Base-by-base conservation (phyloP, 2,888 invertebrate species). In the Graphium colonna region DNA sequence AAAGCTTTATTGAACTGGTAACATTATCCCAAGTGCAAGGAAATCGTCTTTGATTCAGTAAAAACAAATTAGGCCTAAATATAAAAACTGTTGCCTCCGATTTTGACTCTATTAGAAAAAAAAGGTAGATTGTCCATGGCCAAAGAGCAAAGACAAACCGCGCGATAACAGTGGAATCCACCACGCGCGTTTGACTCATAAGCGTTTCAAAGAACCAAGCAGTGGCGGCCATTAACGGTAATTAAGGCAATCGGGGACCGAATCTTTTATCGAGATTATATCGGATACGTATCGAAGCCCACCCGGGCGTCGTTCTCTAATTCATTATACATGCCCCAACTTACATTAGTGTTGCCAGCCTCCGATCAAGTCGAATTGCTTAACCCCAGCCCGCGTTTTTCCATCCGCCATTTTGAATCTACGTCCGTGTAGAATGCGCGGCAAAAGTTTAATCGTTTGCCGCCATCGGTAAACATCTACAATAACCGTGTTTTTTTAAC, bases 151-250 rank as follows among this genome's bases (percentile, higher is more conserved):
- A 21, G 52, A 48, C 52, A 48, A 52, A 47, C 41, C 42, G 12
- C 47, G 8, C 17, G 48, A 52, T 52, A 52, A 52, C 31, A 44
- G 42, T 72, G 62, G 77, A 78, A 78, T 79, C 79, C 77, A 82
- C 82, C 82, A 84, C 83, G 81, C 86, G 81, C 85, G 77, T 81
- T 76, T 83, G 84, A 85, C 84, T 86, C 87, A 87, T 84, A 85
- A 86, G 81, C 86, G 86, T 85, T 87, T 85, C 85, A 80, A 83
- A 81, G 85, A 86, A 86, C 66, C 67, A 72, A 86, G 66, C 67
- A 72, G 64, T 61, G 60, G 52, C 46, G 66, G 64, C 65, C 85
- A 86, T 87, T 84, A 86, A 84, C 80, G 75, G 86, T 84, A 86
- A 87, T 87, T 87, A 87, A 87, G 75, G 73, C 76, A 80, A 86